A percentile compares a stretch with the other conserved stretches of the same genome.
Evolutionary conservation across 2,797 vertebrate genomes (phyloP).

Genomic region (Sebastolobus altivelis): DNA sequence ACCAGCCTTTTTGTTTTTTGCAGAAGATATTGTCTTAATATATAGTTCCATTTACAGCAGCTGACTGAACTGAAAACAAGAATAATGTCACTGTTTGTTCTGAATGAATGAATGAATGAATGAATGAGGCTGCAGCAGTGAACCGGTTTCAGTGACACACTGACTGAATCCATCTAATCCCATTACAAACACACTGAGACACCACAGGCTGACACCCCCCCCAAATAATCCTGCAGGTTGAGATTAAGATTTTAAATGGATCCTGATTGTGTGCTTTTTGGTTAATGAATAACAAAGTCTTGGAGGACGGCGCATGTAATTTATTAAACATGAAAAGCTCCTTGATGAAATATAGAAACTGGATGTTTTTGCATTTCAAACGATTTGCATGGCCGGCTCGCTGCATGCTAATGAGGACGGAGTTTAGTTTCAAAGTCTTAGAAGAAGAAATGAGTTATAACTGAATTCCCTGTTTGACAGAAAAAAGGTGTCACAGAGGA

Average conservation of each 20-base stretch:
- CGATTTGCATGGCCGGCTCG: slow-evolving; percentile 93
- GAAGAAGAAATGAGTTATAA: slow-evolving; percentile 42
- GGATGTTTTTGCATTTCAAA: slow-evolving; percentile 99
- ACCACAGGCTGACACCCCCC: slow-evolving; percentile 6
- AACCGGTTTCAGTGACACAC: too few relatives aligned
- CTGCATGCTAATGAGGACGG: slow-evolving; percentile 94
- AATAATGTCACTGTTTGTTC: too few relatives aligned
- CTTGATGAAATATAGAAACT: slow-evolving; percentile 99
- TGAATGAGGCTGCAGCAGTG: background rate
- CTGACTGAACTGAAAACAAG: too few relatives aligned
- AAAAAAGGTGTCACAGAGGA: slow-evolving; percentile 31
- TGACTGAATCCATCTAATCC: slow-evolving; percentile 22
- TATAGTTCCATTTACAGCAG: too few relatives aligned
- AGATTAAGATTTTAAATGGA: slow-evolving; percentile 97
- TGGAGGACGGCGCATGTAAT: slow-evolving; percentile 95
- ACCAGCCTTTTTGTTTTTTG: too few relatives aligned
- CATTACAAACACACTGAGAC: slow-evolving; percentile 28
- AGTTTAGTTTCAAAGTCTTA: slow-evolving; percentile 80
- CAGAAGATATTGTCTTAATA: too few relatives aligned
- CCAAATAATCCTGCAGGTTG: slow-evolving; percentile 88
- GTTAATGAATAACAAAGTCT: slow-evolving; percentile 98
- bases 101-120: background rate
- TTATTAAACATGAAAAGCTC: slow-evolving; percentile 98
- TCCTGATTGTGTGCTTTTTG: slow-evolving; percentile 93
- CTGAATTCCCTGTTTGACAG: slow-evolving; percentile 27